Evolutionary conservation across 2,113 vertebrate species (phyloP).

Genomic region (Calyptommatus sinebrachiatus): DNA sequence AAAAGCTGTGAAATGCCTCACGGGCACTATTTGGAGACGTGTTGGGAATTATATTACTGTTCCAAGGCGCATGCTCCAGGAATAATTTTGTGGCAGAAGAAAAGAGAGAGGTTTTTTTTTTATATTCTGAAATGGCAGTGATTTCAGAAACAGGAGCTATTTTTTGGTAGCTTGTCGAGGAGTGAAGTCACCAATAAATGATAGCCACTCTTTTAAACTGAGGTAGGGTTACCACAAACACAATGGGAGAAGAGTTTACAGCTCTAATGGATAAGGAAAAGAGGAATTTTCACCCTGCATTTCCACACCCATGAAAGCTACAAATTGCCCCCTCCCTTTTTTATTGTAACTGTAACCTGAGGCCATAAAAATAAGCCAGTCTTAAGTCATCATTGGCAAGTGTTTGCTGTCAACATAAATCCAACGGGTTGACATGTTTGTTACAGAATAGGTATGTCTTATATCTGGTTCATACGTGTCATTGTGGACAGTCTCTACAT

Average conservation of each 20-base stretch:
- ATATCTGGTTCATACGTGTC: no score
- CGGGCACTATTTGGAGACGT: constrained; percentile 22
- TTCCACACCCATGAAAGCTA: not conserved
- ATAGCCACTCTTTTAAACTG: not conserved
- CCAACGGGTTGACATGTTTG: not conserved
- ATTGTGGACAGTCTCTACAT: no score
- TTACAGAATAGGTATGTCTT: not conserved
- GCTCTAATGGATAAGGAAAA: no score
- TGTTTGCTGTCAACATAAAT: not conserved
- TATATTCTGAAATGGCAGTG: not conserved
- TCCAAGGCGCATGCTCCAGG: constrained; percentile 11
- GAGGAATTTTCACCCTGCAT: no score
- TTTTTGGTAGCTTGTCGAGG: not conserved
- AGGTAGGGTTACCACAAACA: no score
- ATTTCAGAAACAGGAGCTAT: not conserved
- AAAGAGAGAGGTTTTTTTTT: not conserved
- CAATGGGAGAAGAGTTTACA: no score
- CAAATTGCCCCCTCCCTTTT: not conserved
- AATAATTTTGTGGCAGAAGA: not conserved
- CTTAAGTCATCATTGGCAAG: no score
- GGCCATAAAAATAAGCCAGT: not conserved
- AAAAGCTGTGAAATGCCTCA: not conserved
- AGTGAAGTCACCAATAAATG: not conserved
- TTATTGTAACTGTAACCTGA: no score
- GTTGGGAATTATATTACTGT: constrained; percentile 9